Percentiles rank a stretch among this genome's conserved stretches.
phyloP scores from a whole-genome alignment of 1,140 invertebrate species.

The Drosophila nebulosa region DNA sequence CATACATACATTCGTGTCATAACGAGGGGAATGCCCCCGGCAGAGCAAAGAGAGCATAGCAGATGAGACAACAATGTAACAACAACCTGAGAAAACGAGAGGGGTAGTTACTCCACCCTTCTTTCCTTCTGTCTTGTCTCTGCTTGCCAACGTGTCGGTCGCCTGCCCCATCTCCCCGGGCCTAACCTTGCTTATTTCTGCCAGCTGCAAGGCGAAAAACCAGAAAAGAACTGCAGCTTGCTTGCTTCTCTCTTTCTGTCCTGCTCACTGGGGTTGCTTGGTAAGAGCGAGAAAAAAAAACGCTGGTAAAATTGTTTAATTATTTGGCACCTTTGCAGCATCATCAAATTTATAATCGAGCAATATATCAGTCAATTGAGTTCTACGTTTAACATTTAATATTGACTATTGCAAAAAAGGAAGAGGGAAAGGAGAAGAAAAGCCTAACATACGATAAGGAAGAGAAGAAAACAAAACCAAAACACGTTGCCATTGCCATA shows the following conservation, averaged over 20 bases:
- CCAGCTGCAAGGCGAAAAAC: constrained; percentile 9
- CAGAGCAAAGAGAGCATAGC: not conserved
- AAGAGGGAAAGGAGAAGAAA: not conserved
- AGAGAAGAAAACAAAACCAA: constrained; percentile 19
- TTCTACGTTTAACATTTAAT: no score
- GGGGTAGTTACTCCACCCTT: no score
- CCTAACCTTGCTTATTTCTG: not conserved
- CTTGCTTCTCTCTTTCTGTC: not conserved
- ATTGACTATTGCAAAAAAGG: no score
- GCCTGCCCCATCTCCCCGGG: not conserved
- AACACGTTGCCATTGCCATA: constrained; percentile 33
- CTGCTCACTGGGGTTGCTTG: not conserved
- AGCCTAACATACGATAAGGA: not conserved
- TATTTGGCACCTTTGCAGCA: not conserved
- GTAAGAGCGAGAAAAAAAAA: not conserved
- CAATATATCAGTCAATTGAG: not conserved
- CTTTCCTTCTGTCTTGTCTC: not conserved
- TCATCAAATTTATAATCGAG: not conserved
- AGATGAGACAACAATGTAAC: not conserved
- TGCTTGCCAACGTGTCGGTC: not conserved
- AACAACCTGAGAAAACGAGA: no score
- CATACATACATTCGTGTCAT: no score
- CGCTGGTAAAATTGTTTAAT: not conserved
- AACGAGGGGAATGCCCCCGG: constrained; percentile 29
- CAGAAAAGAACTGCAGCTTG: not conserved